Conservation (phyloP, 2,888 invertebrate species). For the Parapristionchus giblindavisi region DNA sequence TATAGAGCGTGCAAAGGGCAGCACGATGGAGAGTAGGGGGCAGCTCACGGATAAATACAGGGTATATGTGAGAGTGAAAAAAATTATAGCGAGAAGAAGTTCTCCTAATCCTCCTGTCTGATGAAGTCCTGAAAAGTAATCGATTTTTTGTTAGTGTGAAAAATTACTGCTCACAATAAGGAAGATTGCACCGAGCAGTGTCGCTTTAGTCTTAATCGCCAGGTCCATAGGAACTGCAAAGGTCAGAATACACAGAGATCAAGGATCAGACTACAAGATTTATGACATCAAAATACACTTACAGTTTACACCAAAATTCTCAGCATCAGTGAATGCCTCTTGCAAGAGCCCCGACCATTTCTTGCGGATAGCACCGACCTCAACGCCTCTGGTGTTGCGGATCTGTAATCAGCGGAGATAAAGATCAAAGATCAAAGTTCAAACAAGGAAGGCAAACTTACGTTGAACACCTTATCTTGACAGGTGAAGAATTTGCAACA, state of each 20-base stretch:
- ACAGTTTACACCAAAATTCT: conserved; percentile 52
- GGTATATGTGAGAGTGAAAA: too few relatives aligned
- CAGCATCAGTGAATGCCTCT: conserved; percentile 54
- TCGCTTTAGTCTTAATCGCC: conserved; percentile 50
- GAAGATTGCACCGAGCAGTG: conserved; percentile 54
- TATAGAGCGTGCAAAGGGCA: too few relatives aligned
- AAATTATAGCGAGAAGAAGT: too few relatives aligned
- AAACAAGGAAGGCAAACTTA: conserved; percentile 32
- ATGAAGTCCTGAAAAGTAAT: too few relatives aligned
- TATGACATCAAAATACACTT: conserved; percentile 14
- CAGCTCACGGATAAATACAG: too few relatives aligned
- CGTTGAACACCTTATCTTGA: conserved; percentile 53
- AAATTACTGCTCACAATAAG: conserved; percentile 54
- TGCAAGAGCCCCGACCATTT: conserved; percentile 53
- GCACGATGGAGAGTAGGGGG: too few relatives aligned
- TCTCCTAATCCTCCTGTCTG: too few relatives aligned
- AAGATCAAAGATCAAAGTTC: too few relatives aligned
- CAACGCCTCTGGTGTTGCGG: neutral
- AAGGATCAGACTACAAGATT: conserved; percentile 2
- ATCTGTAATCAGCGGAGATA: too few relatives aligned
- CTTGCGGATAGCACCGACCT: conserved; percentile 51
- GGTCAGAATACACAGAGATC: neutral
- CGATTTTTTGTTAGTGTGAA: too few relatives aligned
- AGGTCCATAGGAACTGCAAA: conserved; percentile 54
- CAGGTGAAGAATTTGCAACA: conserved; percentile 47